phyloP scores from a whole-genome alignment of 2,113 vertebrate genomes.

The Lutjanus erythropterus region DNA sequence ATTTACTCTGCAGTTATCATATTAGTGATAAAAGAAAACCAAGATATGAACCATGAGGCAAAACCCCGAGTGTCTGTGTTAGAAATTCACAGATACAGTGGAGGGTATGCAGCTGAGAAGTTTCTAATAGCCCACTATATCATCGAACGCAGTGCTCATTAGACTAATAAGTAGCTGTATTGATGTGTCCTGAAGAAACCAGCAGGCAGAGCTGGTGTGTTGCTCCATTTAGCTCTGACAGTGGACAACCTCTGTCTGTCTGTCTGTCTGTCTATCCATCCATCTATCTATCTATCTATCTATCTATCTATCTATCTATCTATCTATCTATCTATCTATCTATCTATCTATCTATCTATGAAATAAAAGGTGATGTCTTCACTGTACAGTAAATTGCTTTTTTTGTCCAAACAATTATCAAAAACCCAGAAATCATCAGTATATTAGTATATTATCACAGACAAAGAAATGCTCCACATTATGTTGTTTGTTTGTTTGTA shows the following conservation, averaged over 20 bases:
- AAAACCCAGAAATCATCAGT: background rate
- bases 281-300: background rate
- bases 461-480: background rate
- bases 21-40: slow-evolving; percentile 68
- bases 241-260: background rate
- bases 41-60: slow-evolving; percentile 30
- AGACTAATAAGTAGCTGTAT: slow-evolving; percentile 48
- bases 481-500: background rate
- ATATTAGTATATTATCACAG: background rate
- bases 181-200: slow-evolving; percentile 28
- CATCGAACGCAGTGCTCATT: slow-evolving; percentile 42
- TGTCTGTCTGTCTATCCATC: background rate
- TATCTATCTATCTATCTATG: too few species aligned
- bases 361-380: background rate
- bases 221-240: slow-evolving; percentile 16
- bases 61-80: slow-evolving; percentile 41
- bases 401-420: background rate
- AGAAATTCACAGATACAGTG: slow-evolving; percentile 29
- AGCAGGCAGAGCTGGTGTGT: slow-evolving; percentile 16
- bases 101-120: slow-evolving; percentile 21
- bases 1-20: slow-evolving; percentile 74
- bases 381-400: background rate
- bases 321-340: too few species aligned
- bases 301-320: slow-evolving; percentile 7
- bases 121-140: slow-evolving; percentile 21